Base-by-base conservation (phyloP, 1,140 invertebrate species). In the Thaumatotibia leucotreta region DNA sequence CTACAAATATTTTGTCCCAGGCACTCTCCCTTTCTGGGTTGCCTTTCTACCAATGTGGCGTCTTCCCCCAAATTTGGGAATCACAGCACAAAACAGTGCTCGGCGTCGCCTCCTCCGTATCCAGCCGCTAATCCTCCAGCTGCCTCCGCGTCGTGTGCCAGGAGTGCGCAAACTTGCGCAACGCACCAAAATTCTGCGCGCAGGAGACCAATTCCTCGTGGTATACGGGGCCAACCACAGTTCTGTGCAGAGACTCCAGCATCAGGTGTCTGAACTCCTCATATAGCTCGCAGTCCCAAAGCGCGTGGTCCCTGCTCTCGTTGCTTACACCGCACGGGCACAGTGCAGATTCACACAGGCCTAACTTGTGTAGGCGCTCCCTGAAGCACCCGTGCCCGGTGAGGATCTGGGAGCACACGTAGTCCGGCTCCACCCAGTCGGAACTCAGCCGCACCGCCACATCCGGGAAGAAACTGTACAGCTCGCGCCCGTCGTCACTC, bases 371-470 rank as follows among this genome's bases (percentile, higher is more conserved):
- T 39, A 71, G 66, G 4, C 69, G 58, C 20, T 58, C 29, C 10
- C 45, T 67, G 49, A 71, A 71, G 49, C 58, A 63, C 0, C 66
- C 69, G 24, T 71, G 69, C 5, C 69, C 69, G 4, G 63, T 63
- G 9, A 71, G 61, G 1, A 71, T 67, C 63, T 67, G 69, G 9
- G 65, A 71, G 2, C 33, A 22, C 14, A 50, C 66, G 31, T 71
- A 67, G 52, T 71, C 63, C 11, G 66, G 69, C 20, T 62, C 66
- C 0, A 65, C 32, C 63, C 63, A 71, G 9, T 27, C 45, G 1
- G 4, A 49, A 5, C 17, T 14, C 2, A 71, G 63, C n/a, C 65
- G 22, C 29, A 14, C 54, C 2, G 24, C 54, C n/a, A 67, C 54
- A 14, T 67, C 63, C 6, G 62, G 68, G 63, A 70, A 66, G 14